These are phyloP conservation scores for Zonitis immaculata DNA, from an alignment of 2,888 invertebrate species.

Conservation along the genomic window DNA sequence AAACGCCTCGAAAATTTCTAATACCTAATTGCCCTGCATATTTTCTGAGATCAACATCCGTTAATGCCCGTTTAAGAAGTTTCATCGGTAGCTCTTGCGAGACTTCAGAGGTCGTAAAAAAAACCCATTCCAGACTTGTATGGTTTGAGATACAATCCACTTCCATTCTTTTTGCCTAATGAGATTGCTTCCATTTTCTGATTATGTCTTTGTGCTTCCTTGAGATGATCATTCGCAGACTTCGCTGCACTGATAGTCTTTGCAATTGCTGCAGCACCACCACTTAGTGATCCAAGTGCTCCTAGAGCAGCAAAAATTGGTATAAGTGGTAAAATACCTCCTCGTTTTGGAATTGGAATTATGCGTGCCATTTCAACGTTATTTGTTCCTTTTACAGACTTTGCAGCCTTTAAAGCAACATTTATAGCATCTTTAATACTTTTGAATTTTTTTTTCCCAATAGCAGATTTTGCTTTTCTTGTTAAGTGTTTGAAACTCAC, in stretches of 20 bases:
- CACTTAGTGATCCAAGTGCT: constrained; percentile 38
- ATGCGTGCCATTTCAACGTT: constrained; percentile 21
- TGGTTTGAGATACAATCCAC: constrained; percentile 34
- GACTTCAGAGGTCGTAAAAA: constrained; percentile 12
- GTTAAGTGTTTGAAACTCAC: constrained; percentile 1
- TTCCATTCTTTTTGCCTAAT: constrained; percentile 24
- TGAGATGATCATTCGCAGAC: constrained; percentile 33
- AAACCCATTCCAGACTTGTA: constrained; percentile 26
- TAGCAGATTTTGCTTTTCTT: background rate
- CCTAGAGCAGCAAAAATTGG: constrained; percentile 40
- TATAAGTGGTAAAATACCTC: constrained; percentile 36
- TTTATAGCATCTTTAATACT: constrained; percentile 19
- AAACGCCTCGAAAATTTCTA: constrained; percentile 37
- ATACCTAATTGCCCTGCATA: constrained; percentile 26
- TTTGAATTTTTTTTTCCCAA: constrained; percentile 10
- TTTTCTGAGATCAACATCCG: constrained; percentile 32
- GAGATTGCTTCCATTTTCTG: constrained; percentile 41
- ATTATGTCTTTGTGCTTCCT: constrained; percentile 40
- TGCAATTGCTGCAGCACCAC: constrained; percentile 39
- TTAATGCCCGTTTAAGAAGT: constrained; percentile 33
- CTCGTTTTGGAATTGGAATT: constrained; percentile 37
- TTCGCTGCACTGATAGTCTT: constrained; percentile 39
- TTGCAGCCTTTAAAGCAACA: constrained; percentile 18
- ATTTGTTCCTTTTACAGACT: constrained; percentile 9
- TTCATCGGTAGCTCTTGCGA: constrained; percentile 22